Conservation (phyloP, 2,797 vertebrate genomes). For the Spatula clypeata region DNA sequence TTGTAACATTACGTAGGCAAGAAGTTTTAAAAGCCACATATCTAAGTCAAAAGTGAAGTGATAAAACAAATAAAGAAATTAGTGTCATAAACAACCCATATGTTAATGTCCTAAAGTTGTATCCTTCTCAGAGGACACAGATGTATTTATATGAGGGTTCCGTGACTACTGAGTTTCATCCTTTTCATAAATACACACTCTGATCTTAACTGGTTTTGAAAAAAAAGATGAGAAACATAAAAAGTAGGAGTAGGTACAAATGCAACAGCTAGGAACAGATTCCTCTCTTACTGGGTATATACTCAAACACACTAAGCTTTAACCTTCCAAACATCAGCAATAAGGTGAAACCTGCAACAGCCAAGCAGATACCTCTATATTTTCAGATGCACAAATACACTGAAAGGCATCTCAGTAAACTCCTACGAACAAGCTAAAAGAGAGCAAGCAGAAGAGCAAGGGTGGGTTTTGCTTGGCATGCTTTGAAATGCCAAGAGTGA, state of each 20-base stretch:
- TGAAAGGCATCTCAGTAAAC: background rate
- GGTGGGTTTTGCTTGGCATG: background rate
- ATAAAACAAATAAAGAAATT: background rate
- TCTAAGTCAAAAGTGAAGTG: background rate
- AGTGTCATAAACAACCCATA: background rate
- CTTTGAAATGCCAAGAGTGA: background rate
- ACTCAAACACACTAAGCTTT: background rate
- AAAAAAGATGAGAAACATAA: background rate
- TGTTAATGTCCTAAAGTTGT: background rate
- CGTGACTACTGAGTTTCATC: background rate
- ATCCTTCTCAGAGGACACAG: background rate
- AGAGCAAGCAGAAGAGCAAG: background rate
- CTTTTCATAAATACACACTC: background rate
- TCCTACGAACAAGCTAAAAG: background rate
- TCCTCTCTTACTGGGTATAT: background rate
- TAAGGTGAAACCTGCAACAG: background rate
- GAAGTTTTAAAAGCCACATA: background rate
- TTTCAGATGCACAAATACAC: background rate
- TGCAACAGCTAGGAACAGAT: background rate
- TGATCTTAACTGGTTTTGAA: background rate
- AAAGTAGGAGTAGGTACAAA: background rate
- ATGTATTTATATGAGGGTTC: background rate
- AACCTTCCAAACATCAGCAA: background rate
- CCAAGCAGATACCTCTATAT: background rate
- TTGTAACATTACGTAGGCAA: background rate